These are phyloP conservation scores for Euura lappo DNA, from an alignment of 1,140 invertebrate species.

Conservation along the genomic window DNA sequence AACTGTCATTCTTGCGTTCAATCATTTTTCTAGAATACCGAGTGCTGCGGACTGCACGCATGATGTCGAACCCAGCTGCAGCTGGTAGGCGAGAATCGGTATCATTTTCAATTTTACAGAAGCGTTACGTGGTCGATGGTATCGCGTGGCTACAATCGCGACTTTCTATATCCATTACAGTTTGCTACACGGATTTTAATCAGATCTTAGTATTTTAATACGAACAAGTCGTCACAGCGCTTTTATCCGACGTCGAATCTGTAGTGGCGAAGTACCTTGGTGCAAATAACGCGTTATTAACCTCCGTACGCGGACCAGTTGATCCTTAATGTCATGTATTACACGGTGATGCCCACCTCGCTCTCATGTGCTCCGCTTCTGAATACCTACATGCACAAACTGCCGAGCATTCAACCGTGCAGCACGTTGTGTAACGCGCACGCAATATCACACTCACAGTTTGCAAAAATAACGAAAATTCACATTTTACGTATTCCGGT, in stretches of 20 bases:
- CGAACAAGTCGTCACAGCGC: not conserved
- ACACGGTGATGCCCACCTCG: constrained; percentile 33
- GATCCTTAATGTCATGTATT: constrained; percentile 42
- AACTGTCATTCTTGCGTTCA: not conserved
- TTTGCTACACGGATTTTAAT: not conserved
- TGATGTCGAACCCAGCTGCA: too few species aligned
- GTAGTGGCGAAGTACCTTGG: not conserved
- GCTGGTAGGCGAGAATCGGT: not conserved
- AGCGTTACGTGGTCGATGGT: not conserved
- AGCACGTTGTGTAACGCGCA: too few species aligned
- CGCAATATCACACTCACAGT: too few species aligned
- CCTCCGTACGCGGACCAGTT: constrained; percentile 29
- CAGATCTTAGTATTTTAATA: not conserved
- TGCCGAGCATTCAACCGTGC: too few species aligned
- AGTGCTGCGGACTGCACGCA: not conserved
- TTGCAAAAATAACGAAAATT: too few species aligned
- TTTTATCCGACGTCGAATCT: not conserved
- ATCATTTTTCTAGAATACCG: not conserved
- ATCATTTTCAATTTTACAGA: constrained; percentile 3
- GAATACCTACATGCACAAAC: constrained; percentile 23
- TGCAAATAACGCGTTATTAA: constrained; percentile 29
- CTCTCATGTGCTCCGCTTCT: constrained; percentile 30
- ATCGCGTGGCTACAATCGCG: not conserved
- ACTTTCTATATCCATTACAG: not conserved
- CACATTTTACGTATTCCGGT: too few species aligned